Conservation (phyloP, 2,113 vertebrate species). For the Mandrillus leucophaeus region DNA sequence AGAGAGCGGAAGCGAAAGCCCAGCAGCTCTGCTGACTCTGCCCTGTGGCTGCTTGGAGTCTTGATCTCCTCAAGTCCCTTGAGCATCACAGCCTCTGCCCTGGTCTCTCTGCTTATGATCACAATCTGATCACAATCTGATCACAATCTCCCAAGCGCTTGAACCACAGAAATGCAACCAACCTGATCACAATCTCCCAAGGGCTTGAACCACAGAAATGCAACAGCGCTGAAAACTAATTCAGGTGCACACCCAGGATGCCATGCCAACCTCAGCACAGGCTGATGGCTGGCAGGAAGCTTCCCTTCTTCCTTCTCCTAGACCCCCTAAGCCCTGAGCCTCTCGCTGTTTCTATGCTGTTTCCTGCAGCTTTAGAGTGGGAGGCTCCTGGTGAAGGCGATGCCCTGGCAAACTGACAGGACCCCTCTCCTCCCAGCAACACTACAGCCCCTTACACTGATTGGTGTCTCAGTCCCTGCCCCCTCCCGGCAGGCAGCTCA, state of each 20-base stretch:
- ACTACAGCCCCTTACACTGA: neutral
- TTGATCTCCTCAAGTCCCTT: neutral
- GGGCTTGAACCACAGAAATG: neutral
- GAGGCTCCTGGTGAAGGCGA: neutral
- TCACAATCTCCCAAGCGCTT: neutral
- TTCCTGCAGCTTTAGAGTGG: neutral
- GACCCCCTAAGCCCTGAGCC: neutral
- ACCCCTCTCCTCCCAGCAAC: neutral
- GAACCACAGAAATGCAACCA: neutral
- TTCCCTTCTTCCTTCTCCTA: neutral
- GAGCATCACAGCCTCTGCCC: neutral
- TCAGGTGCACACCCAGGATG: fast-evolving
- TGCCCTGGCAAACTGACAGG: neutral
- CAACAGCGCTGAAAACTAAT: neutral
- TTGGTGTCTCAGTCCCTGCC: fast-evolving
- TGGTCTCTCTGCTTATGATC: neutral
- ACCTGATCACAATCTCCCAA: neutral
- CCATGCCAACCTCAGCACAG: neutral
- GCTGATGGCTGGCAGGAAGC: neutral
- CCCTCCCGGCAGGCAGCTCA: neutral
- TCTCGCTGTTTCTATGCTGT: neutral
- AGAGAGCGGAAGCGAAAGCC: neutral
- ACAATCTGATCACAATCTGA: neutral
- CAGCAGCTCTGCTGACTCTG: neutral
- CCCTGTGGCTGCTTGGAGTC: neutral